Evolutionary conservation across 2,797 vertebrate genomes (phyloP).

Genomic region (Myripristis jacobus): DNA sequence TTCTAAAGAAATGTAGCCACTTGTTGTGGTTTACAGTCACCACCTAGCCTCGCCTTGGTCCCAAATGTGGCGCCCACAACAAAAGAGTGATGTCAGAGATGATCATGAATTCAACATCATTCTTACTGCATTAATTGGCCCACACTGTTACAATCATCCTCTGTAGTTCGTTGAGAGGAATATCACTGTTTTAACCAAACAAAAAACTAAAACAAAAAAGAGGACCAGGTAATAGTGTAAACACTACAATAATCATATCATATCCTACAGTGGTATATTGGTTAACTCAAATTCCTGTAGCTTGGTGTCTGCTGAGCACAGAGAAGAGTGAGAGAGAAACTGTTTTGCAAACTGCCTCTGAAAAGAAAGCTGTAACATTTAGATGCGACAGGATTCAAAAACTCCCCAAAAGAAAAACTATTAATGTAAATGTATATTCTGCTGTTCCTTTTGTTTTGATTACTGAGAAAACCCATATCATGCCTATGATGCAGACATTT

Average conservation of each 20-base stretch:
- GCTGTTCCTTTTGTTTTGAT: background rate
- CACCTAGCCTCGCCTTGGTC: too few relatives aligned
- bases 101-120: too few relatives aligned
- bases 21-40: too few relatives aligned
- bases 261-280: conserved; percentile 36
- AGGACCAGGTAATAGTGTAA: too few relatives aligned
- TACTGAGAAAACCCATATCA: background rate
- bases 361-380: background rate
- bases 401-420: background rate
- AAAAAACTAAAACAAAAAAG: too few relatives aligned
- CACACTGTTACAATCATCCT: background rate
- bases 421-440: background rate
- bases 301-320: background rate
- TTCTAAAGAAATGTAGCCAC: too few relatives aligned
- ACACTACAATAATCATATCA: conserved; percentile 34
- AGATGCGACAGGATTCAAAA: background rate
- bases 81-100: too few relatives aligned
- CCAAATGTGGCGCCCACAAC: too few relatives aligned
- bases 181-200: background rate
- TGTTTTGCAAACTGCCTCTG: background rate
- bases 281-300: background rate
- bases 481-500: conserved; percentile 1
- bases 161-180: background rate
- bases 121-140: background rate
- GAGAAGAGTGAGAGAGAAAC: background rate